Evolutionary conservation across 1,140 invertebrate species (phyloP).

Genomic region (Zaprionus camerounensis): DNA sequence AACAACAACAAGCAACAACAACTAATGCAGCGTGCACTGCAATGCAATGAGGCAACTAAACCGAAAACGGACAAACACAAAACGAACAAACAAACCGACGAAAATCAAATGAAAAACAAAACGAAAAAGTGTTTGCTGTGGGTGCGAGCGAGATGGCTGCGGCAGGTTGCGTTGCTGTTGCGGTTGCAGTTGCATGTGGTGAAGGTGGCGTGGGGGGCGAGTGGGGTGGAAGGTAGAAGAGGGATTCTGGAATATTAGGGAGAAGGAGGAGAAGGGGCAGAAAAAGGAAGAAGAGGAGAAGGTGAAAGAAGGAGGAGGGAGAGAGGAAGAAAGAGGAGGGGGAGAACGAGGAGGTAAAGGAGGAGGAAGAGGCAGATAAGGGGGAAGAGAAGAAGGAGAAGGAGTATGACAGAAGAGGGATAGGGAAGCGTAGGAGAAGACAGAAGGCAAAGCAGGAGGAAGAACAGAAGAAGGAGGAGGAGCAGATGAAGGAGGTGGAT

Average conservation of each 20-base stretch:
- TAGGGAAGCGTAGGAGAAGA: background rate
- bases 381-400: background rate
- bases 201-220: background rate
- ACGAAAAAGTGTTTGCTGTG: constrained; percentile 17
- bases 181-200: constrained; percentile 20
- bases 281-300: background rate
- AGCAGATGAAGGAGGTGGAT: background rate
- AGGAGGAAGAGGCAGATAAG: background rate
- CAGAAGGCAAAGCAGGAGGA: too few species aligned
- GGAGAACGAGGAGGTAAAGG: background rate
- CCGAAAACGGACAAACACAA: constrained; percentile 42
- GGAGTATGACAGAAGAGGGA: background rate
- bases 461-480: background rate
- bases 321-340: background rate
- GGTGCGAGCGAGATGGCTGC: background rate
- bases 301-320: background rate
- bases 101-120: constrained; percentile 37
- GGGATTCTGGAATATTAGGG: background rate
- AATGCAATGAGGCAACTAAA: constrained; percentile 50
- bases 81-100: constrained; percentile 31
- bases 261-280: background rate
- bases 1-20: constrained; percentile 47
- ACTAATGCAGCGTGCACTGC: constrained; percentile 50
- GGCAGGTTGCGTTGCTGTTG: background rate
- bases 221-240: background rate